phyloP scores from a whole-genome alignment of 2,888 invertebrate genomes.

The Abrostola tripartita region DNA sequence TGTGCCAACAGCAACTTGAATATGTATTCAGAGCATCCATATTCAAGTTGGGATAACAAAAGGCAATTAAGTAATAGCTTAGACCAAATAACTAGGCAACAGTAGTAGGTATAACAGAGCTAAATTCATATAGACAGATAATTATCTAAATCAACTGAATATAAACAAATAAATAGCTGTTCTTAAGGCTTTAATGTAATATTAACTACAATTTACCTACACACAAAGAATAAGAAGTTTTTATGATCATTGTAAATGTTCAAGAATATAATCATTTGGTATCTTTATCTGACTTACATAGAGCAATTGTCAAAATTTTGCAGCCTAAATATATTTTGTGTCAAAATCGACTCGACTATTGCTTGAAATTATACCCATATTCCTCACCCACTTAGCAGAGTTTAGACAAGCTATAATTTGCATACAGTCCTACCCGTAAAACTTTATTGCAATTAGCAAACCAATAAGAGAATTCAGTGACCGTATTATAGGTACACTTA shows the following conservation, averaged over 20 bases:
- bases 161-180: constrained; percentile 4
- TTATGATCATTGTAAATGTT: no score
- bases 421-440: background rate
- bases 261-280: no score
- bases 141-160: background rate
- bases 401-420: no score
- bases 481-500: constrained; percentile 4
- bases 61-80: constrained; percentile 48
- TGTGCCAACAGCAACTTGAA: constrained; percentile 49
- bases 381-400: no score
- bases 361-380: no score
- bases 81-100: constrained; percentile 19
- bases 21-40: constrained; percentile 54
- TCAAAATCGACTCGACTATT: no score
- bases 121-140: constrained; percentile 12
- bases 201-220: background rate
- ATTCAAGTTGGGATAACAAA: constrained; percentile 49
- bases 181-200: background rate
- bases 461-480: constrained; percentile 16
- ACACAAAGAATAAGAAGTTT: no score
- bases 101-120: background rate
- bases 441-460: constrained; percentile 28
- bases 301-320: no score
- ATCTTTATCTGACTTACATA: no score
- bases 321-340: no score